Conservation (phyloP, 35 echinoderm and acorn worm genomes). For the Apostichopus japonicus region DNA sequence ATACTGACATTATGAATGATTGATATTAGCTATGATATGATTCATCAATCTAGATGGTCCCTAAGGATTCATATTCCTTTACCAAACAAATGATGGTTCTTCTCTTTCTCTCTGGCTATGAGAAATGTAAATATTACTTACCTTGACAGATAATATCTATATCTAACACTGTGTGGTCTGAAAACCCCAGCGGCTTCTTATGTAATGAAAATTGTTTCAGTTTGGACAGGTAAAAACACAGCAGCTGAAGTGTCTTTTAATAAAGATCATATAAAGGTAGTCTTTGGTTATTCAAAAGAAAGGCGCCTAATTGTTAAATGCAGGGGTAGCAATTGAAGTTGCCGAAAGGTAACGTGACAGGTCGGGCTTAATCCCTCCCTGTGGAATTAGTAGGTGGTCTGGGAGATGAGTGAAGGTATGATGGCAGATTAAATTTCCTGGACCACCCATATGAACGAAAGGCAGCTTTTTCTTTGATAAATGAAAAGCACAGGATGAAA, state of each 20-base stretch:
- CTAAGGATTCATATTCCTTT: not conserved
- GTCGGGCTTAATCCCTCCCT: not conserved
- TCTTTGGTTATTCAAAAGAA: not conserved
- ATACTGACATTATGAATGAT: too few relatives aligned
- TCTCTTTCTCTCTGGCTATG: not conserved
- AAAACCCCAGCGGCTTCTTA: not conserved
- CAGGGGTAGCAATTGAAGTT: constrained; percentile 21
- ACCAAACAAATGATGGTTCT: not conserved
- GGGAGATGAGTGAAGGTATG: not conserved
- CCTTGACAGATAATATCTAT: not conserved
- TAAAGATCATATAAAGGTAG: not conserved
- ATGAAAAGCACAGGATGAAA: not conserved
- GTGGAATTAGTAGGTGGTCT: constrained; percentile 18
- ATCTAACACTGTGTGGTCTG: not conserved
- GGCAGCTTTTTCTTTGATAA: not conserved
- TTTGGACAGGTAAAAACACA: not conserved
- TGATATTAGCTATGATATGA: not conserved
- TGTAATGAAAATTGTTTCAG: not conserved
- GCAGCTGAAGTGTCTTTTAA: not conserved
- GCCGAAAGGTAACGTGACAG: constrained; percentile 31
- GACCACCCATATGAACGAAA: constrained; percentile 8
- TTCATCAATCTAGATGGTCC: not conserved
- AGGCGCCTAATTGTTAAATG: not conserved
- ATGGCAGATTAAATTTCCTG: constrained; percentile 2
- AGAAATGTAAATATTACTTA: not conserved